Evolutionary conservation across 1,140 invertebrate genomes (phyloP), one percentile per base, ranked within the genome.

Genomic region (Drosophila quadrilineata): DNA sequence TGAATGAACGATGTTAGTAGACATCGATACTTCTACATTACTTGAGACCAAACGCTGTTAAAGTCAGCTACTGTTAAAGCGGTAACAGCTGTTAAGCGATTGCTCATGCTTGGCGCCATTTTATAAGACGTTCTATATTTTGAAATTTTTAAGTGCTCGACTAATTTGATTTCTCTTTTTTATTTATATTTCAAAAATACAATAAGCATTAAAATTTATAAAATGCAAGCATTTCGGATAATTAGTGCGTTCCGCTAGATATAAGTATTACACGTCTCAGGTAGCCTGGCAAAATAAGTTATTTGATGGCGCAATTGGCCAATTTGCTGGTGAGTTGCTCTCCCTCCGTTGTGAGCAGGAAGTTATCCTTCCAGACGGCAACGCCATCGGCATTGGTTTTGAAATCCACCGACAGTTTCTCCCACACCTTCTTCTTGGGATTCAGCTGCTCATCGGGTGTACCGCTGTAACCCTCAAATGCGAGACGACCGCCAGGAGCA

Each of bases 361-460:
- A 91, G 91, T 94, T 95, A 6, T 94, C 94, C 90, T 94, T 94
- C 96, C 97, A 98, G 58, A 95, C 93, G 45, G 95, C 96, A 66
- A 94, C 90, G 54, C 94, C 92, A 10, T 92, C 92, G n/a, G 88
- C 89, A 89, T 94, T 95, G n/a, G 95, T 95, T 89, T 94, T 93
- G 21, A 98, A 91, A 91, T 97, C 95, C 49, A 92, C 93, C 84
- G 95, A 95, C 24, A 97, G 84, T 88, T 96, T 97, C 88, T 99
- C 98, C 97, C 98, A 99, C 8, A 99, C 92, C 92, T 99, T 99
- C 90, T 99, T 99, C 89, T 99, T 99, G 4, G 98, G 98, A 91
- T 99, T 99, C 3, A 99, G 91, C 62, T 89, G 88, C 6, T 94
- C 94, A 91, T 98, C 97, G 9, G 97, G 94, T 35, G 91, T 90